Percentiles rank a stretch among this genome's conserved stretches.
Evolutionary conservation across 2,888 invertebrate genomes (phyloP).

Genomic region (Agonopterix heracliana): DNA sequence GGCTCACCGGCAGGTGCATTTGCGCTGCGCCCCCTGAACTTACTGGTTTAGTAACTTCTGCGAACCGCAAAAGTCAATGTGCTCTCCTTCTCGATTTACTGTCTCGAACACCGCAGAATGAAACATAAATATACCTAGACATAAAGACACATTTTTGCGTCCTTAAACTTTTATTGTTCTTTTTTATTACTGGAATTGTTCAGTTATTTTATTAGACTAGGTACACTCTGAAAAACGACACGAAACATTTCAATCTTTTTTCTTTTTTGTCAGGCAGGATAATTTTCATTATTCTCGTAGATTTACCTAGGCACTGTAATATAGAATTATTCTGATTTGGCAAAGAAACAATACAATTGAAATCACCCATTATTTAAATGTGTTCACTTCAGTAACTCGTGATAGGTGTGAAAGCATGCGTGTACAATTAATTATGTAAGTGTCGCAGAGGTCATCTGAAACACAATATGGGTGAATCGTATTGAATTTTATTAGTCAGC

Average conservation of each 20-base stretch:
- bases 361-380: background rate
- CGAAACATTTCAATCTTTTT: no score
- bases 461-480: conserved; percentile 47
- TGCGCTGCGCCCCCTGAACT: conserved; percentile 23
- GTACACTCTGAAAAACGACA: no score
- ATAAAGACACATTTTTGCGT: no score
- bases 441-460: conserved; percentile 53
- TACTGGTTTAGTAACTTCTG: conserved; percentile 30
- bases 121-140: no score
- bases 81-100: background rate
- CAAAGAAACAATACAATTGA: conserved; percentile 3
- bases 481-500: conserved; percentile 17
- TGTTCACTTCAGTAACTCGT: conserved; percentile 9
- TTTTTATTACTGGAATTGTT: no score
- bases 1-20: conserved; percentile 39
- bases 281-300: no score
- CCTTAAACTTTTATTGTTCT: no score
- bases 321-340: background rate
- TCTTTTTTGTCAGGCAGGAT: no score
- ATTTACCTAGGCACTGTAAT: no score
- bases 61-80: conserved; percentile 21
- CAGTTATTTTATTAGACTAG: no score
- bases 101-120: no score
- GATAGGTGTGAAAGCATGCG: conserved; percentile 19
- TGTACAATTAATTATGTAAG: conserved; percentile 53